Percentiles rank a stretch among this genome's conserved stretches.
Evolutionary conservation across 2,888 invertebrate species (phyloP).

Genomic region (Panorpa germanica): DNA sequence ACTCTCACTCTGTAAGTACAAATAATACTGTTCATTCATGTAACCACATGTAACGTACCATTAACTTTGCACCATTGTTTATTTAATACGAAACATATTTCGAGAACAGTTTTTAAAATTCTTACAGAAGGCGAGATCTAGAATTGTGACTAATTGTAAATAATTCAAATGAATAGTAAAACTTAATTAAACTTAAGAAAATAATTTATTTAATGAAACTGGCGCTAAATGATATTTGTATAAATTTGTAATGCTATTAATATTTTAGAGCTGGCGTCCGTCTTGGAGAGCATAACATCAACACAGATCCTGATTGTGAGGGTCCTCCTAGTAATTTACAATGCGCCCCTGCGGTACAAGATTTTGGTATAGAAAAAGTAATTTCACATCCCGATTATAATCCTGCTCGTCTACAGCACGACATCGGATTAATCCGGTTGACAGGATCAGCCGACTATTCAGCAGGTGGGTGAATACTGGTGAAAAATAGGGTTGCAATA

Average conservation of each 20-base stretch:
- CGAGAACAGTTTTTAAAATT: too few relatives aligned
- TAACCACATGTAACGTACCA: too few relatives aligned
- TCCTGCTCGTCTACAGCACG: conserved; percentile 23
- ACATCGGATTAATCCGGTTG: conserved; percentile 37
- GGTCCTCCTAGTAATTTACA: conserved; percentile 13
- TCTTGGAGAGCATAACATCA: conserved; percentile 23
- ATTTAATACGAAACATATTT: too few relatives aligned
- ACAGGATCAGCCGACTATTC: conserved; percentile 26
- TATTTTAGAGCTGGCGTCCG: conserved; percentile 21
- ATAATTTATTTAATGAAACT: conserved; percentile 4
- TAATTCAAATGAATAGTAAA: neutral
- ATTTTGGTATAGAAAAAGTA: conserved; percentile 18
- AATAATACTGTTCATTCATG: too few relatives aligned
- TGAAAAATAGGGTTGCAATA: too few relatives aligned
- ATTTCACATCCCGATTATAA: conserved; percentile 32
- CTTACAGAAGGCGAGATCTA: too few relatives aligned
- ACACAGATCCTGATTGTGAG: conserved; percentile 19
- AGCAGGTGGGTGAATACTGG: too few relatives aligned
- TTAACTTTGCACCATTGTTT: too few relatives aligned
- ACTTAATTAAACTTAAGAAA: neutral
- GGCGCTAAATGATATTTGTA: too few relatives aligned
- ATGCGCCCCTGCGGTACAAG: conserved; percentile 24
- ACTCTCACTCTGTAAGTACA: too few relatives aligned
- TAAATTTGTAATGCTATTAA: too few relatives aligned
- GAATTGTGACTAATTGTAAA: neutral